phyloP scores from a whole-genome alignment of 2,113 vertebrate species.

The Tricholaema leucomelas region DNA sequence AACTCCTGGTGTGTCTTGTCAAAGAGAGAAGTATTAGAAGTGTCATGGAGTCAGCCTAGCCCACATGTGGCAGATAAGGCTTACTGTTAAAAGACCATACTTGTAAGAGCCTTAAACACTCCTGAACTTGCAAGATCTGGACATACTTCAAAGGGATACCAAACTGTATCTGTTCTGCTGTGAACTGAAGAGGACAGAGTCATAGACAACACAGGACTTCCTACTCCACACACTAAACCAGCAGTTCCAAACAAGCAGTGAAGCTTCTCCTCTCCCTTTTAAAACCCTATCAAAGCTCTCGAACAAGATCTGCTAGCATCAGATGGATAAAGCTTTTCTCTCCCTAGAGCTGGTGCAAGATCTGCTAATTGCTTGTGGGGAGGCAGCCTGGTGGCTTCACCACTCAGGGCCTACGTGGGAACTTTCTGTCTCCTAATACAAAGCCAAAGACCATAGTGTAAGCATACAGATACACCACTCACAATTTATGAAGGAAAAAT shows the following conservation, averaged over 20 bases:
- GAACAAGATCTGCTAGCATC: not conserved
- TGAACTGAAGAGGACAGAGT: not conserved
- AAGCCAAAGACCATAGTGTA: not conserved
- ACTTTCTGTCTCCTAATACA: not conserved
- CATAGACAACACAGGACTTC: not conserved
- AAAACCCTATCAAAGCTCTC: not conserved
- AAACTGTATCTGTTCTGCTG: not conserved
- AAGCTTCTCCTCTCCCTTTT: not conserved
- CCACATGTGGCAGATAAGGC: not conserved
- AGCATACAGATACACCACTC: not conserved
- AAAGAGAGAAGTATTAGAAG: not conserved
- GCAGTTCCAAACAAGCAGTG: not conserved
- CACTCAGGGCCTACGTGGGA: too few relatives aligned
- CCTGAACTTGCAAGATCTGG: not conserved
- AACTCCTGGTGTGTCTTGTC: not conserved
- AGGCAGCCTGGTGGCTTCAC: not conserved
- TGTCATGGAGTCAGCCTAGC: not conserved
- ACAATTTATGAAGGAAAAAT: not conserved
- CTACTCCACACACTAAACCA: not conserved
- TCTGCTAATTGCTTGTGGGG: fast-evolving
- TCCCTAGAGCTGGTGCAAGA: fast-evolving
- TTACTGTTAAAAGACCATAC: not conserved
- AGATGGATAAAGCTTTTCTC: not conserved
- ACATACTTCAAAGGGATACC: not conserved
- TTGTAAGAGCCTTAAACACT: not conserved